Percentiles rank a stretch among this genome's conserved stretches.
phyloP scores from a whole-genome alignment of 64 coral and sea anemone genomes.

The Dendronephthya gigantea region DNA sequence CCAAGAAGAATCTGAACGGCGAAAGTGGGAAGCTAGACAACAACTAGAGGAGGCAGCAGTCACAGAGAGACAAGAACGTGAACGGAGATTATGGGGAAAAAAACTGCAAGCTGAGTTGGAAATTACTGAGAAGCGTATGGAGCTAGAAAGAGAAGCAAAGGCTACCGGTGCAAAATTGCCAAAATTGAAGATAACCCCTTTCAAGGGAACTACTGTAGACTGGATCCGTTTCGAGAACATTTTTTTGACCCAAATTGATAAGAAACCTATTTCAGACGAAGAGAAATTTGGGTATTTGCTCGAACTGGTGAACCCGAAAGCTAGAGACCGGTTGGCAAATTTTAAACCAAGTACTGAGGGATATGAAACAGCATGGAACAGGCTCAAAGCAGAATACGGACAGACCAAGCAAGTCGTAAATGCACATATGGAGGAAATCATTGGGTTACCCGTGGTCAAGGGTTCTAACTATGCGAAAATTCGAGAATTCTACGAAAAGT shows the following conservation, averaged over 20 bases:
- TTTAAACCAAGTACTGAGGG: not conserved
- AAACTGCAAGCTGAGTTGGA: not conserved
- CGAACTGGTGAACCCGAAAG: not conserved
- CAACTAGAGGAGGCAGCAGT: too few species aligned
- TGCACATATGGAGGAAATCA: not conserved
- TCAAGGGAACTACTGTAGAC: not conserved
- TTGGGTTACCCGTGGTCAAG: not conserved
- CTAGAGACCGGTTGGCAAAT: not conserved
- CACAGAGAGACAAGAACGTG: not conserved
- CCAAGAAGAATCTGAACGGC: too few species aligned
- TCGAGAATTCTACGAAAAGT: not conserved
- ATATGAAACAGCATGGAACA: not conserved
- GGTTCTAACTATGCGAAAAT: not conserved
- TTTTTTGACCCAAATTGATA: not conserved
- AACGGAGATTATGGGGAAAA: not conserved
- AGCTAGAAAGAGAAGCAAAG: not conserved
- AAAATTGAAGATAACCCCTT: not conserved
- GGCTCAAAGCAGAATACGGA: not conserved
- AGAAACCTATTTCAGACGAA: not conserved
- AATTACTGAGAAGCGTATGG: not conserved
- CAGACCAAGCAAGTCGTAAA: not conserved
- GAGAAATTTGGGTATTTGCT: constrained; percentile 1
- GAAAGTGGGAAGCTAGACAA: too few species aligned
- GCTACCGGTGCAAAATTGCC: not conserved
- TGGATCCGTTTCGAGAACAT: not conserved